Conservation (phyloP, 2,888 invertebrate genomes). For the Drosophila pseudotakahashii region DNA sequence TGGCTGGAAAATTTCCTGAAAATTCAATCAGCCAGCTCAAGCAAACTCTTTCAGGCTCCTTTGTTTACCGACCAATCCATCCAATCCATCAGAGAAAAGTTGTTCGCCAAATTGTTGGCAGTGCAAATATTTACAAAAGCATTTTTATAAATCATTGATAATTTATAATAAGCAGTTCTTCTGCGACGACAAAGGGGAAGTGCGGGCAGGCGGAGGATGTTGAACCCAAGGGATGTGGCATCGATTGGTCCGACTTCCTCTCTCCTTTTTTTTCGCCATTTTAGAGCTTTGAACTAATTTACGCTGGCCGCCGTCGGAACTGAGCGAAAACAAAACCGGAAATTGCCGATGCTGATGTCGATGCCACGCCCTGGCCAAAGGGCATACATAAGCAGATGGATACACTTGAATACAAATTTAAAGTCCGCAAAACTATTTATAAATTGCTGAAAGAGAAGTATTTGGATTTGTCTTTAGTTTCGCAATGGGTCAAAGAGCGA, state of each 20-base stretch:
- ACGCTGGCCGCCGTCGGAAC: slow-evolving; percentile 73
- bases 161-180: slow-evolving; percentile 66
- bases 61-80: slow-evolving; percentile 53
- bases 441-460: too few relatives aligned
- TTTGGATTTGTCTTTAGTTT: too few relatives aligned
- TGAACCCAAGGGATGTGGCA: slow-evolving; percentile 22
- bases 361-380: slow-evolving; percentile 34
- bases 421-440: background rate
- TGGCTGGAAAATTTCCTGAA: slow-evolving; percentile 12
- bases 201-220: slow-evolving; percentile 1
- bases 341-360: slow-evolving; percentile 68
- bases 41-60: slow-evolving; percentile 50
- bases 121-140: slow-evolving; percentile 61
- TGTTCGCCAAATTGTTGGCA: slow-evolving; percentile 14
- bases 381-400: slow-evolving; percentile 36
- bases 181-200: background rate
- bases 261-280: slow-evolving; percentile 43
- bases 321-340: slow-evolving; percentile 77
- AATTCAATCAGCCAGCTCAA: slow-evolving; percentile 31
- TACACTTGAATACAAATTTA: background rate
- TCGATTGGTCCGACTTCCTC: slow-evolving; percentile 48
- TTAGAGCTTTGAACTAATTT: slow-evolving; percentile 76
- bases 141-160: slow-evolving; percentile 66
- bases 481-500: too few relatives aligned
- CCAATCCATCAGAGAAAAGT: slow-evolving; percentile 27